These are phyloP conservation scores for Siniperca chuatsi DNA, from an alignment of 2,113 vertebrate species.

Conservation along the genomic window DNA sequence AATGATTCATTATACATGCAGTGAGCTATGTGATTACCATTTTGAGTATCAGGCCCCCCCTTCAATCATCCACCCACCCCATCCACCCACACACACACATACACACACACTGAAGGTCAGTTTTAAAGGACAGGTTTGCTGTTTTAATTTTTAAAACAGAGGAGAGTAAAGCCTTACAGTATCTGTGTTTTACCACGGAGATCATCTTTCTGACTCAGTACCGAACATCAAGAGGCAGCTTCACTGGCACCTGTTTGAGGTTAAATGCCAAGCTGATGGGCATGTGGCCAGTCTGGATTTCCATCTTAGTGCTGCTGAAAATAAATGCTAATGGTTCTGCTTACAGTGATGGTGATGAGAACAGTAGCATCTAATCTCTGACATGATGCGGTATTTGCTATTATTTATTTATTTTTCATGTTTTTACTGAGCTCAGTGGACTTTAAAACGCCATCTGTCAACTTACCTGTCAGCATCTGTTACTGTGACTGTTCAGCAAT, in stretches of 20 bases:
- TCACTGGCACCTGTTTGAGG: conserved; percentile 68
- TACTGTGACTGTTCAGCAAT: conserved; percentile 59
- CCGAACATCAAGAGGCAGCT: conserved; percentile 58
- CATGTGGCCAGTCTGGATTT: conserved; percentile 56
- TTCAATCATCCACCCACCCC: conserved; percentile 58
- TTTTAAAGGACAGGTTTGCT: conserved; percentile 69
- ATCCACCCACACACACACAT: conserved; percentile 4
- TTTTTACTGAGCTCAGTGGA: conserved; percentile 54
- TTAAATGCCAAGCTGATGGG: conserved; percentile 66
- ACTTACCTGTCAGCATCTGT: conserved; percentile 76
- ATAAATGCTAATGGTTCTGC: conserved; percentile 66
- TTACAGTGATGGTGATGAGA: conserved; percentile 51
- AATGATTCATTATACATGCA: conserved; percentile 79
- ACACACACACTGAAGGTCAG: conserved; percentile 60
- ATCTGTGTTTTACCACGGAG: conserved; percentile 21
- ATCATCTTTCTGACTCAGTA: conserved; percentile 52
- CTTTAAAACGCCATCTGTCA: conserved; percentile 78
- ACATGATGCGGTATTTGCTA: conserved; percentile 50
- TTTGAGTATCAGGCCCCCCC: conserved; percentile 68
- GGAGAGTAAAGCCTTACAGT: conserved; percentile 31
- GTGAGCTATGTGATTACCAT: conserved; percentile 78
- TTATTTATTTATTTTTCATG: conserved; percentile 54
- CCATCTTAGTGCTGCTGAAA: conserved; percentile 57
- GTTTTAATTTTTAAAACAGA: conserved; percentile 58
- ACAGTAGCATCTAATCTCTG: conserved; percentile 61